Evolutionary conservation across 2,797 vertebrate species (phyloP), one percentile per base, ranked within the genome.

Genomic region (Pangasius mekongensis): DNA sequence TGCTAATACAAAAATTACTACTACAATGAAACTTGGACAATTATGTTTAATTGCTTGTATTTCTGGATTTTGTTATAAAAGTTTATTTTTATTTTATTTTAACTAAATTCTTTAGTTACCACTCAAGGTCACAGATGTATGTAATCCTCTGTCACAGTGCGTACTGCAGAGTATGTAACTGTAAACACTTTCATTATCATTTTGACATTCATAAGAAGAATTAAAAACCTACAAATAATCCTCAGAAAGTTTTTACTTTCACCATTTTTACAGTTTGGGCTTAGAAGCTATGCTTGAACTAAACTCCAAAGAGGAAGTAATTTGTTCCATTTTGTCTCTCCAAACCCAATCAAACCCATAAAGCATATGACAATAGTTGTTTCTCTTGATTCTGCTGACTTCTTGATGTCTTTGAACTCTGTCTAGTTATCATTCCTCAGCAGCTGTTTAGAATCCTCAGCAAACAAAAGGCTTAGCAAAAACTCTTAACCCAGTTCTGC

Each of bases 371-470:
- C 89, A 86, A 60, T 64, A 47, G 84, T 88, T 77, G 78, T 86
- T 90, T 88, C 76, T 88, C 87, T 90, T 85, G 89, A 89, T 87
- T 88, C 74, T 87, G 85, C 87, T 18, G 80, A 87, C 74, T 86
- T 86, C 56, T 60, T 47, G 73, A 66, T 82, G 87, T 78, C 87
- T 89, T 89, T 84, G 80, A 67, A 80, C 86, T 24, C 84, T 73
- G 62, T 80, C 89, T 90, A 86, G 90, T 91, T 91, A 91, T 91
- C 92, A 78, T 84, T 60, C 76, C 47, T 24, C 83, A 85, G 87
- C 92, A 91, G 89, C 90, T 88, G 90, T 89, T 90, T 91, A 64
- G 83, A 88, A 89, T 58, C 87, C 60, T 27, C 39, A 16, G 77
- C 82, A 66, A 88, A 90, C 89, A 90, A 90, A 69, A 73, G 88